Percentiles rank a stretch among this genome's conserved stretches.
phyloP scores from a whole-genome alignment of 2,888 invertebrate species.

The Nasonovia ribisnigri region DNA sequence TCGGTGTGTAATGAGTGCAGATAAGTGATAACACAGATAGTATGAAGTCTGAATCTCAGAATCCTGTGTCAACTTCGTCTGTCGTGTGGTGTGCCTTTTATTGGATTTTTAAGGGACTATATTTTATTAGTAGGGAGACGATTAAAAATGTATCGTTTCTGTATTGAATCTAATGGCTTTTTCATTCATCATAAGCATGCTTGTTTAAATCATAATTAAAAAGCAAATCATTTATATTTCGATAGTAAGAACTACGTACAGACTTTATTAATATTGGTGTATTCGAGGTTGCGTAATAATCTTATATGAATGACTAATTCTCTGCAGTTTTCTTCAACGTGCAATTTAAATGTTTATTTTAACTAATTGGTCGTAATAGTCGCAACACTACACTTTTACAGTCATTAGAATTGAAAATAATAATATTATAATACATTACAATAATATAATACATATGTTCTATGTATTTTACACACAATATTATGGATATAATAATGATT shows the following conservation, averaged over 20 bases:
- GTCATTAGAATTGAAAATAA: not conserved
- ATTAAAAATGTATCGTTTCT: not conserved
- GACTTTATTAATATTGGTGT: not conserved
- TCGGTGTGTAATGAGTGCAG: too few relatives aligned
- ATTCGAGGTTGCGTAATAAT: not conserved
- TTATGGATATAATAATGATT: not conserved
- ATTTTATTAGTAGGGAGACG: too few relatives aligned
- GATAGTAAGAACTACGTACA: not conserved
- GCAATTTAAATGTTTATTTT: not conserved
- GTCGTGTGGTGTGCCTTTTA: too few relatives aligned
- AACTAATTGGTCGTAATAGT: not conserved
- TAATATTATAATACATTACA: not conserved
- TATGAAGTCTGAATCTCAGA: too few relatives aligned
- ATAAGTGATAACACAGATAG: too few relatives aligned
- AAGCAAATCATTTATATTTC: not conserved
- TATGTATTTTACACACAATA: too few relatives aligned
- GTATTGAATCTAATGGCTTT: not conserved
- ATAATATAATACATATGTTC: too few relatives aligned
- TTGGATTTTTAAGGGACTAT: too few relatives aligned
- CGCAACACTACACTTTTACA: not conserved
- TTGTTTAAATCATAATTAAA: not conserved
- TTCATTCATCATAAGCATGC: not conserved
- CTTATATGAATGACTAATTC: not conserved
- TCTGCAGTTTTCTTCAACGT: not conserved
- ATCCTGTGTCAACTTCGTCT: too few relatives aligned